Base-by-base conservation (phyloP, 2,888 invertebrate genomes). In the Crematogaster levior region DNA sequence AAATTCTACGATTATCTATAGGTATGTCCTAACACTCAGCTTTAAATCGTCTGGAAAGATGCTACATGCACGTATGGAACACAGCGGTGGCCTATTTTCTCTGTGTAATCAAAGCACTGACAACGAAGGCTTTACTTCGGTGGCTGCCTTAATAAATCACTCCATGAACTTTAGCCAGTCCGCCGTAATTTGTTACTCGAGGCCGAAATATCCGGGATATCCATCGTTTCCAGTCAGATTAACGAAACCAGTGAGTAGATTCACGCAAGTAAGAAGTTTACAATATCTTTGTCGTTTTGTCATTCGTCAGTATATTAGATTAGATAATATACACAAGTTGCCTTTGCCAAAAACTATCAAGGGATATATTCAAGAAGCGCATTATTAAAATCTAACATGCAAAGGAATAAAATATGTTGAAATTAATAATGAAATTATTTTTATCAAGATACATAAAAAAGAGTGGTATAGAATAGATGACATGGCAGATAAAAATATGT, bases 241-340 rank as follows among this genome's bases (percentile, higher is more conserved):
- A 43, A 96, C 96, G 34, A 96, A 96, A 92, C 97, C 97, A 9
- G 95, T 97, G 43, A 97, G 97, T 77, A 95, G 97, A 79, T 97
- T 97, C 91, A 96, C 96, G 37, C 96, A 97, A 94, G 96, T 97
- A 84, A 95, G 97, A 85, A 96, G 96, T 53, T 94, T 97, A 89
- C 97, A 97, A 93, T 97, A 97, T 94, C 95, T 97, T 72, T 97
- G 97, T 91, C 95, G 97, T 63, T 97, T 97, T 93, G 96, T 97
- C 37, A 97, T 97, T 88, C 95, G 97, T 89, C 96, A 97, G 90
- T 95, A 96, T 91, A 96, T 96, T 48, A 95, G 96, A 90, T 95
- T 96, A 85, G 97, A 97, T 91, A 96, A 97, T 92, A 97, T 97
- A 91, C 95, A 96, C 85, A 96, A 96, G 90, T 95, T 97, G 91